These are phyloP conservation scores for Equus quagga DNA, from an alignment of 2,113 vertebrate genomes.

Conservation along the genomic window DNA sequence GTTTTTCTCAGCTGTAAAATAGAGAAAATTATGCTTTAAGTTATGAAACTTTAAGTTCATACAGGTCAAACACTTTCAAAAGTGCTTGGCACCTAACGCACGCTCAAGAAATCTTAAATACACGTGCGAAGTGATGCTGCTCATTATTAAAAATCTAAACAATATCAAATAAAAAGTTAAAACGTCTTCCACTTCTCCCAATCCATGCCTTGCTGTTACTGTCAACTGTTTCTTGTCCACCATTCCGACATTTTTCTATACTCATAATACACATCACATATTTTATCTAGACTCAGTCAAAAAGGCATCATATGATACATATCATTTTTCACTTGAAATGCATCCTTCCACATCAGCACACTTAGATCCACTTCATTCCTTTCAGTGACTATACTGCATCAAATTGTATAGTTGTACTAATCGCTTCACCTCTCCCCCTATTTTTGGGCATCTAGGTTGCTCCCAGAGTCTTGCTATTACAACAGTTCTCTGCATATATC, in stretches of 20 bases:
- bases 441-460: too few relatives aligned
- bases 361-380: neutral
- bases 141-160: neutral
- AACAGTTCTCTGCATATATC: neutral
- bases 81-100: neutral
- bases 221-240: neutral
- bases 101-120: neutral
- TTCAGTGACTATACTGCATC: neutral
- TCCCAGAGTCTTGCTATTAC: fast-evolving
- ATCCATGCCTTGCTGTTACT: too few relatives aligned
- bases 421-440: neutral
- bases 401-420: too few relatives aligned
- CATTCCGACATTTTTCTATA: neutral
- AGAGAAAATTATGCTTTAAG: neutral
- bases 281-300: neutral
- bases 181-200: neutral
- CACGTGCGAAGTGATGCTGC: neutral
- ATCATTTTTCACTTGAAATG: neutral
- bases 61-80: too few relatives aligned
- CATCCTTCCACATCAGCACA: neutral
- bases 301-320: neutral
- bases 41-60: neutral
- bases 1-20: neutral
- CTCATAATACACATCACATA: neutral
- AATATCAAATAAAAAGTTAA: neutral